Percentiles rank a stretch among this genome's conserved stretches.
These are phyloP conservation scores for Danio kyathit DNA, from an alignment of 2,797 vertebrate genomes.

Conservation along the genomic window DNA sequence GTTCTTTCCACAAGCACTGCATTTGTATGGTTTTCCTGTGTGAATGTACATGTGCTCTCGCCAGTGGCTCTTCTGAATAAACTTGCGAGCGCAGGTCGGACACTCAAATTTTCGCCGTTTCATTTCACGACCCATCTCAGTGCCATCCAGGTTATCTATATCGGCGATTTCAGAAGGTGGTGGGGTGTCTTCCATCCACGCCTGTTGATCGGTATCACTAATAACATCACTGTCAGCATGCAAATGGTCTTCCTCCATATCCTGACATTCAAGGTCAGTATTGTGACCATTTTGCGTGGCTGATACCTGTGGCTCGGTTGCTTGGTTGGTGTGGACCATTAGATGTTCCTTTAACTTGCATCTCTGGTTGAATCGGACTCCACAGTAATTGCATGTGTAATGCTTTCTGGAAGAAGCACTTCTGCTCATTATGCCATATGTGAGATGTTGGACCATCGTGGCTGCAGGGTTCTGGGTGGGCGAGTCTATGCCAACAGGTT, in stretches of 20 bases:
- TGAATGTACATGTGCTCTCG: constrained; percentile 91
- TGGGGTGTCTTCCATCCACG: constrained; percentile 83
- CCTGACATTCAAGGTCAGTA: constrained; percentile 65
- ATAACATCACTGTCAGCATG: constrained; percentile 46
- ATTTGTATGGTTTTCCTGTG: constrained; percentile 89
- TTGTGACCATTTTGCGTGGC: constrained; percentile 63
- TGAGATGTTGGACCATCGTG: constrained; percentile 82
- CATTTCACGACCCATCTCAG: constrained; percentile 84
- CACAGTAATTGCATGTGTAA: constrained; percentile 86
- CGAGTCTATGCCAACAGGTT: constrained; percentile 80
- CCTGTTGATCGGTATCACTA: constrained; percentile 84
- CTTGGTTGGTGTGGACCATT: constrained; percentile 66
- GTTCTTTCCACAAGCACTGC: constrained; percentile 88
- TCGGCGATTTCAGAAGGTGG: constrained; percentile 87
- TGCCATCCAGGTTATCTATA: constrained; percentile 87
- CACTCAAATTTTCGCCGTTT: constrained; percentile 87
- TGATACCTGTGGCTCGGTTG: constrained; percentile 52
- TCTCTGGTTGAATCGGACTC: constrained; percentile 83
- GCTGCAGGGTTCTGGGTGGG: constrained; percentile 77
- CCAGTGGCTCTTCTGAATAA: constrained; percentile 92
- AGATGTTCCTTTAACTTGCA: constrained; percentile 83
- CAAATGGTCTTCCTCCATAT: constrained; percentile 77
- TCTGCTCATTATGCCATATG: constrained; percentile 86
- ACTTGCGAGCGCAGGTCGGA: constrained; percentile 87
- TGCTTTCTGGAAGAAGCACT: constrained; percentile 85